Percentiles rank a stretch among this genome's conserved stretches.
These are phyloP conservation scores for Gorsachius magnificus DNA, from an alignment of 2,797 vertebrate species.

Conservation along the genomic window DNA sequence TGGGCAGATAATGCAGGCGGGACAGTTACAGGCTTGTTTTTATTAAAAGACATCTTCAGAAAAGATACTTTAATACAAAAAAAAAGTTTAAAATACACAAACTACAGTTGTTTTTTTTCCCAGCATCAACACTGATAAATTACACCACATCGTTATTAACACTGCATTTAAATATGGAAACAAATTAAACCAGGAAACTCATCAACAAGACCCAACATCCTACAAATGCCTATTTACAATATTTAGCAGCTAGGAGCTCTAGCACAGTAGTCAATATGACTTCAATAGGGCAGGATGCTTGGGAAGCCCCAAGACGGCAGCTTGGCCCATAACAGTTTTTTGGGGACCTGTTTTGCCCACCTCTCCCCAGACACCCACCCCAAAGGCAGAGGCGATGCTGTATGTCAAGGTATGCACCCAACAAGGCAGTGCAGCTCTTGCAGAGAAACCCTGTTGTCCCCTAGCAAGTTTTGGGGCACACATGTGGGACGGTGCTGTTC, in stretches of 20 bases:
- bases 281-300: slow-evolving; percentile 24
- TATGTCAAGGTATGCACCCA: accelerated
- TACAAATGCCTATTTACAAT: slow-evolving; percentile 60
- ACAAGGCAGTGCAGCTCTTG: neutral
- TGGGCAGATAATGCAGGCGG: neutral
- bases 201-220: neutral
- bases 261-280: slow-evolving; percentile 73
- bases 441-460: neutral
- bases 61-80: slow-evolving; percentile 59
- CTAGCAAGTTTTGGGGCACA: neutral
- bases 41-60: slow-evolving; percentile 66
- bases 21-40: slow-evolving; percentile 20
- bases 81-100: slow-evolving; percentile 46
- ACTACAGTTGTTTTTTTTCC: neutral
- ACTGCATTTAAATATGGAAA: slow-evolving; percentile 58
- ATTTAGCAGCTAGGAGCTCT: slow-evolving; percentile 51
- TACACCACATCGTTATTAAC: slow-evolving; percentile 44
- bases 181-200: slow-evolving; percentile 1
- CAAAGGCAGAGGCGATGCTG: neutral
- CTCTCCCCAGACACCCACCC: neutral
- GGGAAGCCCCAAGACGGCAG: slow-evolving; percentile 29
- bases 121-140: slow-evolving; percentile 57
- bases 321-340: neutral
- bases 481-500: accelerated
- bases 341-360: neutral